Base-by-base conservation (phyloP, 2,888 invertebrate genomes). In the Coleophora flavipennella region DNA sequence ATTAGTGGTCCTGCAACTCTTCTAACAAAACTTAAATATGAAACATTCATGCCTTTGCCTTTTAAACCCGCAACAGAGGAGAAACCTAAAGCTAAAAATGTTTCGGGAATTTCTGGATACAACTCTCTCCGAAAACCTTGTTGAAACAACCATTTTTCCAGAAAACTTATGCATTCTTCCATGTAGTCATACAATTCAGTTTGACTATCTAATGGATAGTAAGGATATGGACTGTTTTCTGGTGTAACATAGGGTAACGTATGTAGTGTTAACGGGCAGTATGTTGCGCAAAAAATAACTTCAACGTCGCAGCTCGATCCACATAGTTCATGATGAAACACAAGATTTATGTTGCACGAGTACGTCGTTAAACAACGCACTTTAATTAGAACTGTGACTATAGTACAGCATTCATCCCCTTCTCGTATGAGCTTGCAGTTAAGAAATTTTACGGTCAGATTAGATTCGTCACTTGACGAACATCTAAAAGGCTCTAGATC, bases 101-200 rank as follows among this genome's bases (percentile, higher is more conserved):
- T 77, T 46, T 79, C 78, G 20, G 84, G 84, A 49, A 84, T 77
- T 39, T 64, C 60, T 2, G 84, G 83, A 53, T 62, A 77, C 35
- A 84, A 62, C 46, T 84, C 84, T 56, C 78, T 72, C 36, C 77
- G 69, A 54, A 81, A 84, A 8, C 84, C 84, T 73, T 84, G 83
- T 39, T 70, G 70, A 45, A 72, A 83, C 77, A 84, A 70, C 84
- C 84, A 84, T 48, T 68, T 79, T 49, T 83, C 81, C 33, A 84
- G 55, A 57, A 84, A 84, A 27, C 43, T 44, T 11, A 55, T 55
- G 45, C 74, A 69, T 1, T 33, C 53, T 46, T 69, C 67, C 62
- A 80, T 60, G 44, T 83, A 81, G 12, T 70, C 53, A 47, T 64
- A 65, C 12, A 78, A 53, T 28, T 66, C 50, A 2, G 25, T 44